Conservation (phyloP, 2,888 invertebrate genomes). For the Blastobasis lacticolella region DNA sequence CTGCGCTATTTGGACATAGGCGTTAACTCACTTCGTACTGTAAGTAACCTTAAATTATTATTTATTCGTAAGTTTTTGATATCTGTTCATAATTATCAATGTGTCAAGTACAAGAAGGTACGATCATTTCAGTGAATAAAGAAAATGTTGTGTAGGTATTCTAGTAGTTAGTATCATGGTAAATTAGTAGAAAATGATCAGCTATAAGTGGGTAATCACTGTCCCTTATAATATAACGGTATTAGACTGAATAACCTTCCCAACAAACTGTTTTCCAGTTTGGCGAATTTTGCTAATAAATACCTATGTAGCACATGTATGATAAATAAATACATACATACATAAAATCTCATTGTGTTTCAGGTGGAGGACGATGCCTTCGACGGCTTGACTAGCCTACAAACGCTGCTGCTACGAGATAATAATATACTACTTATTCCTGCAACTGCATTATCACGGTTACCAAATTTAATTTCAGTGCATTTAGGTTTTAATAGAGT, state of each 20-base stretch:
- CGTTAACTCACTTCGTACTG: slow-evolving; percentile 89
- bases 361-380: slow-evolving; percentile 92
- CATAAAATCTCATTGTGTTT: slow-evolving; percentile 20
- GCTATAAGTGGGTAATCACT: no score
- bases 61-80: not conserved
- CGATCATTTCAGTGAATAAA: no score
- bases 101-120: no score
- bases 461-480: slow-evolving; percentile 82
- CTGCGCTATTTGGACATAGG: slow-evolving; percentile 86
- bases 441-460: slow-evolving; percentile 85
- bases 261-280: no score
- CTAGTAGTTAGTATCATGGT: not conserved
- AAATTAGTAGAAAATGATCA: not conserved
- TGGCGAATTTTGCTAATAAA: no score
- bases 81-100: no score
- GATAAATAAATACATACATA: no score
- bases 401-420: slow-evolving; percentile 86
- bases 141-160: not conserved
- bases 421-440: slow-evolving; percentile 92
- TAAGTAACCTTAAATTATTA: slow-evolving; percentile 54
- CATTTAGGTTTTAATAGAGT: slow-evolving; percentile 91
- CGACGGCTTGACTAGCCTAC: slow-evolving; percentile 84
- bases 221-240: no score
- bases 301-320: no score
- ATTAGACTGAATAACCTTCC: no score